A percentile compares a stretch with the other conserved stretches of the same genome.
These are phyloP conservation scores for Corythornis vintsioides DNA, from an alignment of 2,113 vertebrate genomes.

Conservation along the genomic window DNA sequence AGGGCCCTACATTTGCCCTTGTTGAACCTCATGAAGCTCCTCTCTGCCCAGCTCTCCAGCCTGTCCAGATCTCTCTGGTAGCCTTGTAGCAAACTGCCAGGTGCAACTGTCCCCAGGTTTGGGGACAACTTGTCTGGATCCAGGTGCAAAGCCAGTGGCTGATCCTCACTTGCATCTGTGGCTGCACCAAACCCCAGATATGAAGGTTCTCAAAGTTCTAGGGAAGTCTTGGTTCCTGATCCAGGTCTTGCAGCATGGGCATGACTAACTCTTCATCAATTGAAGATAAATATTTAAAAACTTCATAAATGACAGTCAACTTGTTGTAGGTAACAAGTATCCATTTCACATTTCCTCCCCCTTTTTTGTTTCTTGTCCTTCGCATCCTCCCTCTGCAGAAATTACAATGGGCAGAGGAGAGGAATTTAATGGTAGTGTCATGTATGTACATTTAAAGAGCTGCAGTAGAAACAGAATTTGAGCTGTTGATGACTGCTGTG, in stretches of 20 bases:
- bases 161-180: not conserved
- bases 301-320: constrained; percentile 37
- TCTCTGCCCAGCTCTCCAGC: too few relatives aligned
- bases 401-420: not conserved
- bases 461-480: not conserved
- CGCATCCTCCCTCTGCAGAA: not conserved
- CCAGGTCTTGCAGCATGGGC: constrained; percentile 50
- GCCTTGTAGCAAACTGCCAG: constrained; percentile 48
- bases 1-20: too few relatives aligned
- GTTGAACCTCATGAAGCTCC: too few relatives aligned
- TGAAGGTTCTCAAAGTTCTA: not conserved
- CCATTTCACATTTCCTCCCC: not conserved
- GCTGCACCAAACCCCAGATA: constrained; percentile 16
- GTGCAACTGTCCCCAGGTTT: constrained; percentile 41
- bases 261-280: constrained; percentile 64
- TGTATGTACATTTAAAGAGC: not conserved
- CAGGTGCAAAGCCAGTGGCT: constrained; percentile 17
- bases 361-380: not conserved
- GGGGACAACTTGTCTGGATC: constrained; percentile 55
- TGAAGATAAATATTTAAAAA: constrained; percentile 64
- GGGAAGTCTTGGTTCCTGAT: constrained; percentile 41
- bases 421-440: not conserved
- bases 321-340: constrained; percentile 60
- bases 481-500: not conserved
- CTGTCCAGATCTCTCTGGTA: too few relatives aligned